Conservation (phyloP, 2,797 vertebrate species). For the Sebastes taczanowskii region DNA sequence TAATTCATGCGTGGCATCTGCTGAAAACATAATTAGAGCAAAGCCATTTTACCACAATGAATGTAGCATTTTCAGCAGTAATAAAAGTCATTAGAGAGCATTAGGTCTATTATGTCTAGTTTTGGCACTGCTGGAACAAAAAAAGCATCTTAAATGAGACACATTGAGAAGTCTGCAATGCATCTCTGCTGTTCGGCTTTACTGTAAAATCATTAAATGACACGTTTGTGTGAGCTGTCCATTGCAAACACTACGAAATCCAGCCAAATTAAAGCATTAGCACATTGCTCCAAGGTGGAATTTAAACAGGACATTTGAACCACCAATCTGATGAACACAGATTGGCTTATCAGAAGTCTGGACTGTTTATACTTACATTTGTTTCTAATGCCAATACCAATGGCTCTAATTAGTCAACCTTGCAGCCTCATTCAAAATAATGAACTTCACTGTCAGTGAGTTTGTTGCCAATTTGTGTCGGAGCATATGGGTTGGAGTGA, state of each 20-base stretch:
- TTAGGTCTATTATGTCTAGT: neutral
- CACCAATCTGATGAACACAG: neutral
- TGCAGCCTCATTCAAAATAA: constrained; percentile 38
- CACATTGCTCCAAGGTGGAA: neutral
- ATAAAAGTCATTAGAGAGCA: constrained; percentile 11
- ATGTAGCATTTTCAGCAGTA: constrained; percentile 8
- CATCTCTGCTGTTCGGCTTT: neutral
- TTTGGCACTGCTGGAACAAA: neutral
- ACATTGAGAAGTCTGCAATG: neutral
- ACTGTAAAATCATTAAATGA: neutral
- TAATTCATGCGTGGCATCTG: neutral
- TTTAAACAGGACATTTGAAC: neutral
- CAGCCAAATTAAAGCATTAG: neutral
- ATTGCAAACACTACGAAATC: neutral
- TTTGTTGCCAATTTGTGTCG: constrained; percentile 7
- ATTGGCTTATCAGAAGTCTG: neutral
- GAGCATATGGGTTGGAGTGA: neutral
- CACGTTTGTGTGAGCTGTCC: neutral
- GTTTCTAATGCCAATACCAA: constrained; percentile 23
- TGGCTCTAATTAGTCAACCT: constrained; percentile 40
- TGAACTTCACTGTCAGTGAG: constrained; percentile 23
- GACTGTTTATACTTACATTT: constrained; percentile 9
- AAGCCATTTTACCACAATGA: neutral
- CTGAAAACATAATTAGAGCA: constrained; percentile 24
- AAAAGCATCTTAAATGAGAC: neutral